phyloP scores from a whole-genome alignment of 2,113 vertebrate species.

The Oriolus oriolus region DNA sequence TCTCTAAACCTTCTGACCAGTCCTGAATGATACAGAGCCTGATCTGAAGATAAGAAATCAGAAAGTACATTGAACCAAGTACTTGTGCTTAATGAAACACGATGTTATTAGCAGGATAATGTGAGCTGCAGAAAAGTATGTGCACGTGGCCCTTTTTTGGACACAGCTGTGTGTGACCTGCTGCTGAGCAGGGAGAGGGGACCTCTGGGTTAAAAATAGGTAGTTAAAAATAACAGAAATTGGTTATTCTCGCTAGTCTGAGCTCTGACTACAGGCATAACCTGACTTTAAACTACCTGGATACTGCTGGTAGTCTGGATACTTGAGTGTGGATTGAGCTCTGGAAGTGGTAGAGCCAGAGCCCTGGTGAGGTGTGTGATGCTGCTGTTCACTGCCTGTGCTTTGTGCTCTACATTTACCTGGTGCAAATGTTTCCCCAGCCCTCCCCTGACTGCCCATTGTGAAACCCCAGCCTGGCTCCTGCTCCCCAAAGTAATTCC shows the following conservation, averaged over 20 bases:
- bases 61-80: not conserved
- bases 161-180: not conserved
- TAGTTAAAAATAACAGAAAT: not conserved
- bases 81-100: not conserved
- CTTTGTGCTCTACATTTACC: not conserved
- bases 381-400: not conserved
- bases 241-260: not conserved
- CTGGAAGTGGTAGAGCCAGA: not conserved
- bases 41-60: not conserved
- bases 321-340: not conserved
- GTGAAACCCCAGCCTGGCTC: not conserved
- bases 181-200: not conserved
- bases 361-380: not conserved
- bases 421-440: not conserved
- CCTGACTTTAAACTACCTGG: not conserved
- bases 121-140: not conserved
- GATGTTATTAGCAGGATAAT: not conserved
- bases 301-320: not conserved
- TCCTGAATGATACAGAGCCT: not conserved
- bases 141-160: fast-evolving
- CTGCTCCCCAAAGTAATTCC: not conserved
- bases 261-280: not conserved
- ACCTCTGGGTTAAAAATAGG: not conserved
- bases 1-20: not conserved
- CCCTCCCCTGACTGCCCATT: fast-evolving